phyloP scores from a whole-genome alignment of 2,888 invertebrate species.

The Sarcophaga rosellei region DNA sequence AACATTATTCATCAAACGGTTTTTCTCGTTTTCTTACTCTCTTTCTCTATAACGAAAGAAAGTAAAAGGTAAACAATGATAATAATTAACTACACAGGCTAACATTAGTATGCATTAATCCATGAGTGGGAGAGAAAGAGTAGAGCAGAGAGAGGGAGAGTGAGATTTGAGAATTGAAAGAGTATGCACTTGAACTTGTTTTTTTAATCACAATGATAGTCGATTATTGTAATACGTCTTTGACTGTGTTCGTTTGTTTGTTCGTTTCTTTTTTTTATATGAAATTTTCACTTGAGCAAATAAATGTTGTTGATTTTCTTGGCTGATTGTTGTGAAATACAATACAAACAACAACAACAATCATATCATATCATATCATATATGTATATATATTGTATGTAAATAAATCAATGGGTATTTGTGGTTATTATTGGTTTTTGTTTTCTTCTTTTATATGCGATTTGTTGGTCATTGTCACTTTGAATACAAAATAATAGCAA shows the following conservation, averaged over 20 bases:
- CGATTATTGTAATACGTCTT: not conserved
- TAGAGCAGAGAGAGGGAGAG: not conserved
- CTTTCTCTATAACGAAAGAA: constrained; percentile 31
- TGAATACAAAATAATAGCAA: constrained; percentile 15
- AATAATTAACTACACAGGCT: not conserved
- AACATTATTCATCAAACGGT: not conserved
- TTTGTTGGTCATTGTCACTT: constrained; percentile 69
- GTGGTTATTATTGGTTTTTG: constrained; percentile 33
- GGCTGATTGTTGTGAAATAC: not conserved
- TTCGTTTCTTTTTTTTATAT: not conserved
- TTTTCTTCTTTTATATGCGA: not conserved
- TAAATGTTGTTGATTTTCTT: constrained; percentile 1
- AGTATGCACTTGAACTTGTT: constrained; percentile 70
- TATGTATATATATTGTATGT: not conserved
- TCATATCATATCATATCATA: not conserved
- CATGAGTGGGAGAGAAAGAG: not conserved
- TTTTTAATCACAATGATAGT: constrained; percentile 16
- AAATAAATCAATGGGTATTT: constrained; percentile 5
- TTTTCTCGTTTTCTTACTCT: constrained; percentile 26
- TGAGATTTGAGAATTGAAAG: not conserved
- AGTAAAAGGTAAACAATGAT: constrained; percentile 32
- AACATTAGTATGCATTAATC: not conserved
- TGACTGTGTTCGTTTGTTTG: constrained; percentile 4
- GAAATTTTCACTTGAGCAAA: constrained; percentile 63
- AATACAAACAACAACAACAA: not conserved